phyloP scores from a whole-genome alignment of 2,113 vertebrate species.

The Axis porcinus region DNA sequence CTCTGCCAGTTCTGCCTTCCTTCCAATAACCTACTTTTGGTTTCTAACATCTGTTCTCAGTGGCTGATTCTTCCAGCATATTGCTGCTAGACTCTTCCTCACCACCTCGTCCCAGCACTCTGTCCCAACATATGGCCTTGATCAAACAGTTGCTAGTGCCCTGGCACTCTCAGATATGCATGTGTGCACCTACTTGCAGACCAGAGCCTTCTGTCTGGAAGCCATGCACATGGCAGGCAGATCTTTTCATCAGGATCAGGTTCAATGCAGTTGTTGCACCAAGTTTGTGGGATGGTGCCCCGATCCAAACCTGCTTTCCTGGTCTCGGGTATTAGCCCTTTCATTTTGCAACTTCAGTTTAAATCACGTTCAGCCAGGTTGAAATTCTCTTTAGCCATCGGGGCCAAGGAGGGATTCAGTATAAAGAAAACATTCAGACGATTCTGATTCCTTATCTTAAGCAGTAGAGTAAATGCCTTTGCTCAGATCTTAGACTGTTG shows the following conservation, averaged over 20 bases:
- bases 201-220: neutral
- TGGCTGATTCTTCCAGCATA: neutral
- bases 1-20: neutral
- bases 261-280: neutral
- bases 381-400: neutral
- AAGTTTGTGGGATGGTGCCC: neutral
- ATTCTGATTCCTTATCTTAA: neutral
- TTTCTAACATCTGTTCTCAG: conserved; percentile 36
- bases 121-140: neutral
- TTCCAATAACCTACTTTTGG: neutral
- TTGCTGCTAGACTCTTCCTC: neutral
- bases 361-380: neutral
- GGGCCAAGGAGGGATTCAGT: neutral
- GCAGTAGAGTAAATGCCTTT: neutral
- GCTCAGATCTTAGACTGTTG: neutral
- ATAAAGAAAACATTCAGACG: neutral
- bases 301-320: conserved; percentile 11
- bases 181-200: neutral
- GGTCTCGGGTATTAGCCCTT: neutral
- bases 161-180: neutral
- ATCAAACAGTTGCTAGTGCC: neutral
- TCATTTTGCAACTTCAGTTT: neutral
- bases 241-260: conserved; percentile 16
- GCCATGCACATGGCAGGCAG: conserved; percentile 10
- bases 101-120: neutral